Percentiles rank a stretch among this genome's conserved stretches.
Conservation (phyloP, 35 echinoderm and acorn worm species). For the Ptychodera flava region DNA sequence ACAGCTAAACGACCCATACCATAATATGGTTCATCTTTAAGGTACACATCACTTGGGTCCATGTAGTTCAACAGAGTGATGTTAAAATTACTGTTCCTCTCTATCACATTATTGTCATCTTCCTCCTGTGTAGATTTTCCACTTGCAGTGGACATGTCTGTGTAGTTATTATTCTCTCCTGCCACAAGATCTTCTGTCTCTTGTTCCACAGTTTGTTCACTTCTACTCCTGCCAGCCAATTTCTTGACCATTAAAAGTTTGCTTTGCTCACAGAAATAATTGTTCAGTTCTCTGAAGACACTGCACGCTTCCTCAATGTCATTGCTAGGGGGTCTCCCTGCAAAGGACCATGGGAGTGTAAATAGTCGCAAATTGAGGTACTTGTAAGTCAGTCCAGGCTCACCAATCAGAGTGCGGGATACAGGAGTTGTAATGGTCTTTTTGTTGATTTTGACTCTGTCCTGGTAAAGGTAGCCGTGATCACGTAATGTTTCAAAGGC, state of each 20-base stretch:
- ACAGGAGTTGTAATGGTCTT: slow-evolving; percentile 30
- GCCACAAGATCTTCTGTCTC: slow-evolving; percentile 20
- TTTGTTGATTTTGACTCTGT: slow-evolving; percentile 44
- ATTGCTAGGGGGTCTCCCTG: not conserved
- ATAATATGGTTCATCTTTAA: slow-evolving; percentile 58
- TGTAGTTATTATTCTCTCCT: no score
- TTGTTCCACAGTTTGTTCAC: slow-evolving; percentile 14
- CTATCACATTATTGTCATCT: not conserved
- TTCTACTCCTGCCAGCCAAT: not conserved
- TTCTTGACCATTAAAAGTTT: slow-evolving; percentile 8
- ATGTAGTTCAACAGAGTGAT: slow-evolving; percentile 54
- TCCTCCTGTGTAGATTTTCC: not conserved
- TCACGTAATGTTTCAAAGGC: slow-evolving; percentile 37
- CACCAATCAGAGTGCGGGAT: slow-evolving; percentile 39
- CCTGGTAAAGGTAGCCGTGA: slow-evolving; percentile 45
- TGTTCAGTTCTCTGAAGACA: slow-evolving; percentile 35
- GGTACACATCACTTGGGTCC: slow-evolving; percentile 34
- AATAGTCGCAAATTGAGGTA: slow-evolving; percentile 52
- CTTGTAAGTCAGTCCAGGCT: slow-evolving; percentile 45
- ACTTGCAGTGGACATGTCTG: no score
- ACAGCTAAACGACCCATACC: slow-evolving; percentile 50
- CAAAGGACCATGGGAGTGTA: slow-evolving; percentile 50
- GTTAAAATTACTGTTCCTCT: slow-evolving; percentile 8
- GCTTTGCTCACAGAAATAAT: slow-evolving; percentile 19
- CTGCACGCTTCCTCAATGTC: slow-evolving; percentile 44